phyloP scores from a whole-genome alignment of 2,888 invertebrate genomes.

The Zaprionus obscuricornis region DNA sequence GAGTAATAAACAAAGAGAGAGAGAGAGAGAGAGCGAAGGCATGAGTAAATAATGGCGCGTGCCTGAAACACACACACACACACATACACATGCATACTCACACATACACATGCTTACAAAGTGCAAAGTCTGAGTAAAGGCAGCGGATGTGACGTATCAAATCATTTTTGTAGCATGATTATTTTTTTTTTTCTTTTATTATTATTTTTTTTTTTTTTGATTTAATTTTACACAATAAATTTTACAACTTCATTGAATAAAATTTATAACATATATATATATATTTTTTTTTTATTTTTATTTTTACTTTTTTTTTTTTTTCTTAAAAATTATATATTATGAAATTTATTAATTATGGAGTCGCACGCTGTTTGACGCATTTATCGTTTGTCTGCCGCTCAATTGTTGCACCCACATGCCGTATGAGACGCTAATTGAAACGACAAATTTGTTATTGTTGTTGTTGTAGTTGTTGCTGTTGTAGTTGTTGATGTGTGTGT shows the following conservation, averaged over 20 bases:
- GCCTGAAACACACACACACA: constrained; percentile 11
- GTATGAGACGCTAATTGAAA: constrained; percentile 55
- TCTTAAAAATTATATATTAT: too few species aligned
- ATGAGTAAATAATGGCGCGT: constrained; percentile 41
- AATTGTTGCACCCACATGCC: constrained; percentile 60
- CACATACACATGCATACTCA: too few species aligned
- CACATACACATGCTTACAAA: too few species aligned
- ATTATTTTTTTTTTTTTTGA: too few species aligned
- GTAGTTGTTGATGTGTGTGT: not conserved
- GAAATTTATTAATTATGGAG: constrained; percentile 21
- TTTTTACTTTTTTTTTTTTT: too few species aligned
- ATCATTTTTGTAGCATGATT: too few species aligned
- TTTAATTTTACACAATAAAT: too few species aligned
- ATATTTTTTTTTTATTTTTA: too few species aligned
- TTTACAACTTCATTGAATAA: too few species aligned
- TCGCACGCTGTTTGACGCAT: not conserved
- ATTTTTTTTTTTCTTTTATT: too few species aligned
- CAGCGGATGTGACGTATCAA: constrained; percentile 56
- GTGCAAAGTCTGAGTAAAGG: not conserved
- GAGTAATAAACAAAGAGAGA: not conserved
- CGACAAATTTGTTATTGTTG: constrained; percentile 26
- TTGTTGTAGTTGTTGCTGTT: not conserved
- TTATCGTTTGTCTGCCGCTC: constrained; percentile 14
- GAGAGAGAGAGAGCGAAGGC: constrained; percentile 9
- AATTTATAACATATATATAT: too few species aligned